Evolutionary conservation across 2,113 vertebrate species (phyloP).

Genomic region (Promerops cafer): DNA sequence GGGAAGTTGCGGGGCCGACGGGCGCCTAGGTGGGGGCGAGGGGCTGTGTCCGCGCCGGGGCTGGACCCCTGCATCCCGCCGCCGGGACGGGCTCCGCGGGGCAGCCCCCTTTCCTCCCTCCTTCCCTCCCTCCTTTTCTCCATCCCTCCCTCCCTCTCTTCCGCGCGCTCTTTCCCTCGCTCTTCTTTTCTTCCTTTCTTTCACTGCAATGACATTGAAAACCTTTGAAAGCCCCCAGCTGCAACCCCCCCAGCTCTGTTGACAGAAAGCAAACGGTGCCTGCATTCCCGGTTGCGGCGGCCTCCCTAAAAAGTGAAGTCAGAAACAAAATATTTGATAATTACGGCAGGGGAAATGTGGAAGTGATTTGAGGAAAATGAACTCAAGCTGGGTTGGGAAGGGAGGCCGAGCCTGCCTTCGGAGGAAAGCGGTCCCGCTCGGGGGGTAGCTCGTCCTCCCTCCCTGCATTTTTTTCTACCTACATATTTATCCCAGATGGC

Average conservation of each 20-base stretch:
- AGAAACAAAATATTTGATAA: slow-evolving; percentile 75
- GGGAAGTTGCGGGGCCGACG: not conserved
- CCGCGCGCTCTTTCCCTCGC: not conserved
- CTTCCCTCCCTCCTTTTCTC: too few relatives aligned
- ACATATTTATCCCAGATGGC: slow-evolving; percentile 50
- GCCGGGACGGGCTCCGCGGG: not conserved
- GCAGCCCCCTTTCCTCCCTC: not conserved
- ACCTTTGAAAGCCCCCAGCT: not conserved
- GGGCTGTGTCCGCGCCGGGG: not conserved
- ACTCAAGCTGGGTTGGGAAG: slow-evolving; percentile 61
- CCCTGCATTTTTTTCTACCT: slow-evolving; percentile 28
- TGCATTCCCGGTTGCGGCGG: slow-evolving; percentile 37
- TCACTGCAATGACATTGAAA: slow-evolving; percentile 41
- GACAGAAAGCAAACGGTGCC: slow-evolving; percentile 57
- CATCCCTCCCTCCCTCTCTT: not conserved
- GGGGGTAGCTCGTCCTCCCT: not conserved
- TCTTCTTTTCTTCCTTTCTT: not conserved
- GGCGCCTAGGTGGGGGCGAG: not conserved
- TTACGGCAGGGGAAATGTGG: slow-evolving; percentile 73
- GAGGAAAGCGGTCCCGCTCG: slow-evolving; percentile 46
- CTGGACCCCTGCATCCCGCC: not conserved
- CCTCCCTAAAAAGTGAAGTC: slow-evolving; percentile 73
- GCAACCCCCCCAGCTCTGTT: slow-evolving; percentile 24
- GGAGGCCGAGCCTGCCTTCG: slow-evolving; percentile 56
- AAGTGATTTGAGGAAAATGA: slow-evolving; percentile 72